Conservation (phyloP, 2,113 vertebrate species). For the Hippopotamus amphibius region DNA sequence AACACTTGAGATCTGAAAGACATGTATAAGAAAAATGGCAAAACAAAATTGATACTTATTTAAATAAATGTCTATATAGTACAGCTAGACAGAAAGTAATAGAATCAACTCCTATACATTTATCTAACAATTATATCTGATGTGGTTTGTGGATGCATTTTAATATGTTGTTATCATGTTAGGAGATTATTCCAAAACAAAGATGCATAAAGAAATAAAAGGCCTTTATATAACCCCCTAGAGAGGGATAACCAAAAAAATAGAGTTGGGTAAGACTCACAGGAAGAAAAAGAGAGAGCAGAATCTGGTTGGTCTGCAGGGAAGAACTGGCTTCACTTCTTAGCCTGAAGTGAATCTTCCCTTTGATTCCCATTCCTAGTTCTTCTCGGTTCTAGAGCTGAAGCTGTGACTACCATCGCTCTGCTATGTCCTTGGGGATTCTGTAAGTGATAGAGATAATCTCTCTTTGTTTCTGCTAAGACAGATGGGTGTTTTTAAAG, state of each 20-base stretch:
- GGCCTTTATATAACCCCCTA: not conserved
- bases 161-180: not conserved
- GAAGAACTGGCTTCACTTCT: not conserved
- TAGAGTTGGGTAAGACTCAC: not conserved
- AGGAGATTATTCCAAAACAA: slow-evolving; percentile 33
- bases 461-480: not conserved
- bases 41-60: not conserved
- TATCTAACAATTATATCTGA: not conserved
- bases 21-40: not conserved
- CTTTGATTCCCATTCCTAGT: not conserved
- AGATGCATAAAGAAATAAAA: not conserved
- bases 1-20: not conserved
- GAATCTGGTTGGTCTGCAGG: not conserved
- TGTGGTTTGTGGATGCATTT: not conserved
- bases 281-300: not conserved
- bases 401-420: not conserved
- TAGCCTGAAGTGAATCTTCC: not conserved
- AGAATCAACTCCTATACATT: not conserved
- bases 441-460: not conserved
- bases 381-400: not conserved
- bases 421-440: not conserved
- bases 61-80: slow-evolving; percentile 35
- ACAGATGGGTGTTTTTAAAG: not conserved
- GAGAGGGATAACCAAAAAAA: not conserved
- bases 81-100: not conserved